Conservation (phyloP, 2,888 invertebrate genomes). For the Euclidia mi region DNA sequence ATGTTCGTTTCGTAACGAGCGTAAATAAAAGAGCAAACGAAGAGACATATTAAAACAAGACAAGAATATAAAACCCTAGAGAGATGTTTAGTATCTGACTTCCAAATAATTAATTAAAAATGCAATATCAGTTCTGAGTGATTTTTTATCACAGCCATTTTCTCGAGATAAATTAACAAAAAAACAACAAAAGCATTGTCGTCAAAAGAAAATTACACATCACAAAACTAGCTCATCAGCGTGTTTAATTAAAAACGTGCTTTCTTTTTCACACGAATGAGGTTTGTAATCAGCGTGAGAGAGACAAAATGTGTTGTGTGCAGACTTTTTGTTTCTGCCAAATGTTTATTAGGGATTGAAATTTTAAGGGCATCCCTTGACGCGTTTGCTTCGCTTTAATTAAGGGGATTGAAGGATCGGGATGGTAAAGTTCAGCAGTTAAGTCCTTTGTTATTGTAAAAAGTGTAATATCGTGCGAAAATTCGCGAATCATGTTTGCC, state of each 20-base stretch:
- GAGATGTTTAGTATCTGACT: conserved; percentile 13
- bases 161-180: conserved; percentile 47
- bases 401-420: conserved; percentile 64
- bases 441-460: conserved; percentile 61
- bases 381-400: conserved; percentile 63
- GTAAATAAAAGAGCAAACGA: too few species aligned
- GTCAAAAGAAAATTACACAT: conserved; percentile 68
- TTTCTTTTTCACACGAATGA: conserved; percentile 53
- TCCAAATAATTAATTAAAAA: conserved; percentile 33
- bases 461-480: conserved; percentile 62
- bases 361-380: conserved; percentile 60
- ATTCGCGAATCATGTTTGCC: conserved; percentile 52
- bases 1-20: too few species aligned
- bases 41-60: too few species aligned
- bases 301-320: conserved; percentile 50
- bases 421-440: conserved; percentile 59
- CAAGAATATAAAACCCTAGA: too few species aligned
- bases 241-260: conserved; percentile 66
- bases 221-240: conserved; percentile 59
- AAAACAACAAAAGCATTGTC: conserved; percentile 46
- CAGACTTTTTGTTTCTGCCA: conserved; percentile 60
- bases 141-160: conserved; percentile 35
- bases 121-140: conserved; percentile 24
- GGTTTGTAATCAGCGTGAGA: conserved; percentile 50
- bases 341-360: conserved; percentile 65